Evolutionary conservation across 2,797 vertebrate species (phyloP).

Genomic region (Remorina albescens): DNA sequence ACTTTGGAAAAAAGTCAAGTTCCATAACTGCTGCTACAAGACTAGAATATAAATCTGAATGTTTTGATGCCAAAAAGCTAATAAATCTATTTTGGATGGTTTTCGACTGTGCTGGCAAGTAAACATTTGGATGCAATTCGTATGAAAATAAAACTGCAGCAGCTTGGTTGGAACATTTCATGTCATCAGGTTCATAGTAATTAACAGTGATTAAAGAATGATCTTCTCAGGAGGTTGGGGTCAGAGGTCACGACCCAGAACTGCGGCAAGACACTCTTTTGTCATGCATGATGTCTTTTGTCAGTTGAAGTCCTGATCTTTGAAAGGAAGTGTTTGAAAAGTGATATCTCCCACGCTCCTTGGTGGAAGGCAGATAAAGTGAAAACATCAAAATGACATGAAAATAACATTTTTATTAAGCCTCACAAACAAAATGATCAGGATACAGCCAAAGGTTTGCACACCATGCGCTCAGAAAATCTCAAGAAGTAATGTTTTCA

Average conservation of each 20-base stretch:
- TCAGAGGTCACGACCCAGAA: conserved; percentile 65
- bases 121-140: neutral
- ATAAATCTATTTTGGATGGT: neutral
- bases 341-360: conserved; percentile 52
- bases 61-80: neutral
- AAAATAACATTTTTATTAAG: conserved; percentile 69
- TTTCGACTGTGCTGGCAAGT: conserved; percentile 1
- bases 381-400: neutral
- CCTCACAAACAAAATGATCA: conserved; percentile 34
- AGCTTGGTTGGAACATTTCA: conserved; percentile 2
- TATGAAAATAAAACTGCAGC: neutral
- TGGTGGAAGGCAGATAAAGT: conserved; percentile 5
- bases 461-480: conserved; percentile 74
- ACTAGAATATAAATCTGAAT: conserved; percentile 1
- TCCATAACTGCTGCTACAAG: conserved; percentile 15
- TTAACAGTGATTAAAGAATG: conserved; percentile 67
- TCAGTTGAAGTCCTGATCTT: conserved; percentile 30
- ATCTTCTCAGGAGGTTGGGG: conserved; percentile 63
- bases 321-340: conserved; percentile 39
- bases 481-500: conserved; percentile 43
- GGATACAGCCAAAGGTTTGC: conserved; percentile 44
- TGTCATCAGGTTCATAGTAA: conserved; percentile 56
- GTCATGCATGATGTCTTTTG: conserved; percentile 66
- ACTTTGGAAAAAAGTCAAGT: conserved; percentile 25
- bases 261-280: conserved; percentile 64